Base-by-base conservation (phyloP, 2,888 invertebrate genomes). In the Acronicta leporina region DNA sequence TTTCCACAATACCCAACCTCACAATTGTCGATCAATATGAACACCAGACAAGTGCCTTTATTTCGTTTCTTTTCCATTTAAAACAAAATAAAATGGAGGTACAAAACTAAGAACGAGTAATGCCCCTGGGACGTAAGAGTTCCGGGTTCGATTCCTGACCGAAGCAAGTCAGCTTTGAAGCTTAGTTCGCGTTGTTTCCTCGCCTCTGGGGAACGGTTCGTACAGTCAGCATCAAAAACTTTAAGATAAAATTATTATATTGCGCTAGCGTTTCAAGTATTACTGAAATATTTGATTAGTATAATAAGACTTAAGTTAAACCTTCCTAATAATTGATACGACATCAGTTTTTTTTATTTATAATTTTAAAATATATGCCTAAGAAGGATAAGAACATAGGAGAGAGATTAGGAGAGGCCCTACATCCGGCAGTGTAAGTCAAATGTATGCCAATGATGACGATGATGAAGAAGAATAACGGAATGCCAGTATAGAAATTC, bases 71-170 rank as follows among this genome's bases (percentile, higher is more conserved):
- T 59, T 49, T 62, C 43, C 57, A 45, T 72, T 73, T 69, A 70
- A 77, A 77, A 75, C 60, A 77, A 77, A 78, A 75, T 73, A 75
- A 77, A 78, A 77, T 65, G 55, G 56, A 73, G 53, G 61, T 47
- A 63, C 59, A 67, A 61, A 73, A 73, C 66, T 56, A 72, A 56
- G 50, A 70, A 67, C 79, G 60, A 63, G 69, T 63, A 77, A 77
- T 70, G 53, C 78, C 77, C 79, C 14, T 49, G 79, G 74, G 78
- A 79, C 53, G 74, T 65, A 64, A 63, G 47, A 66, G 79, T 75
- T 76, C 73, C 77, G 65, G 77, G 74, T 79, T 79, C 78, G 79
- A 79, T 79, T 76, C 77, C 79, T 75, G 74, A 75, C 79, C 77
- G 73, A 69, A 65, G 76, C 77, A 65, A 76, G 79, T 69, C 68